Evolutionary conservation across 2,797 vertebrate genomes (phyloP), one percentile per base, ranked within the genome.

Genomic region (Aselliscus stoliczkanus): DNA sequence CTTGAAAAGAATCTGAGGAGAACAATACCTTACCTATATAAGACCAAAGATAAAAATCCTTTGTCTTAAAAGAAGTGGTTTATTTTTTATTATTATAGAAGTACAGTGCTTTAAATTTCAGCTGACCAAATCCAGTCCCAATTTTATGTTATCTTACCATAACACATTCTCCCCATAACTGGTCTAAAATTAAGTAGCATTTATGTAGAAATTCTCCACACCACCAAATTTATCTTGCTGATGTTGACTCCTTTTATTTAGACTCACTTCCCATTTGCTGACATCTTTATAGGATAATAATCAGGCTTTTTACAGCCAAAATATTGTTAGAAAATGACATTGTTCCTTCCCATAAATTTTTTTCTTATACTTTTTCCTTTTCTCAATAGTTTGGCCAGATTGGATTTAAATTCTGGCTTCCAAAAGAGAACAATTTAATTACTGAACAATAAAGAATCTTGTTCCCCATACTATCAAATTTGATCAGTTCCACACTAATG

Each of bases 401-500:
- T 73, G 58, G 11, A 81, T 85, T 90, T 94, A 96, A 90, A 75
- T 73, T 93, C 64, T 86, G 7, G 47, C 29, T 85, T 93, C 39
- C 83, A 70, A 42, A 82, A 93, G 44, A 75, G 50, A 58, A 50
- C 60, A 20, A 92, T 34, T 91, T 93, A 86, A 88, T 93, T 79
- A 92, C 14, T 82, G 15, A 65, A 85, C 31, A 88, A 54, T 93
- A 93, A 96, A 93, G 88, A 96, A 69, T 69, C 47, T 83, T 86
- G 90, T 72, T 84, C 14, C 10, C 11, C 58, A 85, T 0, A 64
- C 11, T 70, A 76, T 80, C 54, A 94, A 81, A 91, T 90, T 86
- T 65, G 42, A 84, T 91, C 27, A 91, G 1, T 87, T 93, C 37
- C 10, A 58, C 15, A 65, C 29, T 90, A 90, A 84, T 31, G 83